Evolutionary conservation across 2,888 invertebrate species (phyloP), one percentile per base, ranked within the genome.

Genomic region (Andrena dorsata): DNA sequence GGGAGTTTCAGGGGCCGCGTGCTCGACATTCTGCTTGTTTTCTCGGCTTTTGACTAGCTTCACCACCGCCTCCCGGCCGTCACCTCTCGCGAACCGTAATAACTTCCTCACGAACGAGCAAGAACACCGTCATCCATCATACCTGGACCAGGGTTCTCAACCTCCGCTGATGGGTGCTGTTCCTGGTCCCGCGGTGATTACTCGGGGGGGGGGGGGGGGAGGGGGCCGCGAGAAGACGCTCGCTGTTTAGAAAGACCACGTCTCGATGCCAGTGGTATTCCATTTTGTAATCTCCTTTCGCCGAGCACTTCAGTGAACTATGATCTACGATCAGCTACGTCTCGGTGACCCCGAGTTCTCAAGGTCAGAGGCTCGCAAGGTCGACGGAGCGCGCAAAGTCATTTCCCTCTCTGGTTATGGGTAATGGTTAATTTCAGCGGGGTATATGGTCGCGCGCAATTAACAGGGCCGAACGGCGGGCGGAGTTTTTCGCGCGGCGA

Each of bases 121-220:
- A 91, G 89, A 91, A 91, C 89, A 77, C 82, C 87, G 85, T 84
- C 90, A 91, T 91, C 90, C 91, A 91, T 91, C 91, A 90, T 91
- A 85, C 86, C 68, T 47, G 80, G 79, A 47, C 69, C 78, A 73
- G 69, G 74, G 82, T 78, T 84, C 85, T 87, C 87, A 82, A 78
- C 77, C 84, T 70, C 74, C 86, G 56, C 63, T 41, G 66, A 68
- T 47, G 61, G 61, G 32, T 53, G 53, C 51, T 74, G 74, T 78
- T 78, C 51, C 68, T 75, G 61, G 65, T 77, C 73, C 77, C 65
- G 30, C 60, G 74, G 51, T 74, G 60, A 51, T 71, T 80, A 53
- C 23, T 64, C 47, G 26, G 41, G 41, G 47, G 69, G n/a, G n/a
- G 26, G 41, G 41, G 47, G 69, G 26, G 41, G 41, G 47, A 63